Base-by-base conservation (phyloP, 92 coral and sea anemone genomes). In the Epizoanthus stellaris region DNA sequence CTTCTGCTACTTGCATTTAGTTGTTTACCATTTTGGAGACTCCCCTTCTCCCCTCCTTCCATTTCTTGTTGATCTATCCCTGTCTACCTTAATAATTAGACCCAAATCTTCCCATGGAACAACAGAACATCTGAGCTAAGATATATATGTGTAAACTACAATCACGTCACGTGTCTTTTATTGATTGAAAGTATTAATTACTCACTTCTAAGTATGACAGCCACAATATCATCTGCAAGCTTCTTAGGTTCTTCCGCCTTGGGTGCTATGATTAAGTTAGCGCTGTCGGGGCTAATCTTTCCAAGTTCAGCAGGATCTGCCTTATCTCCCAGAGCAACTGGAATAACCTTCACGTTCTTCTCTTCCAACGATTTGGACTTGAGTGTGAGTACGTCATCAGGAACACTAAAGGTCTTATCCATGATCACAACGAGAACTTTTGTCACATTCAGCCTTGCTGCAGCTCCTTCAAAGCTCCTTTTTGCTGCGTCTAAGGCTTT, bases 291-390 rank as follows among this genome's bases (percentile, higher is more conserved):
- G 19, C 91, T 87, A 43, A 93, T 77, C 82, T 76, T 86, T 49
- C 85, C 91, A 89, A 93, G 86, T 88, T 96, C 93, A 47, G 82
- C 82, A 11, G 68, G 85, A 61, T 94, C 93, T 14, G 91, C 97
- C 40, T 84, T 87, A 54, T 69, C 88, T 7, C 98, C 98, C 66
- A 96, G 70, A n/a, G 94, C 95, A 79, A 96, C 98, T n/a, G 98
- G 84, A 42, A 94, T 87, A 40, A 94, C 86, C 71, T 89, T 86
- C 5, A 91, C 82, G 3, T 85, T 82, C 64, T 19, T 80, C 76
- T 19, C 65, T 49, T 56, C 85, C 56, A 88, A 80, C 47, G 21
- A 73, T 59, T 30, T 52, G 30, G 85, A 43, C 52, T 77, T 88
- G 2, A 42, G 49, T 38, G 45, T 53, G 68, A 88, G 64, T 11